These are phyloP conservation scores for Myotis myotis DNA, from an alignment of 2,797 vertebrate genomes.

Conservation along the genomic window DNA sequence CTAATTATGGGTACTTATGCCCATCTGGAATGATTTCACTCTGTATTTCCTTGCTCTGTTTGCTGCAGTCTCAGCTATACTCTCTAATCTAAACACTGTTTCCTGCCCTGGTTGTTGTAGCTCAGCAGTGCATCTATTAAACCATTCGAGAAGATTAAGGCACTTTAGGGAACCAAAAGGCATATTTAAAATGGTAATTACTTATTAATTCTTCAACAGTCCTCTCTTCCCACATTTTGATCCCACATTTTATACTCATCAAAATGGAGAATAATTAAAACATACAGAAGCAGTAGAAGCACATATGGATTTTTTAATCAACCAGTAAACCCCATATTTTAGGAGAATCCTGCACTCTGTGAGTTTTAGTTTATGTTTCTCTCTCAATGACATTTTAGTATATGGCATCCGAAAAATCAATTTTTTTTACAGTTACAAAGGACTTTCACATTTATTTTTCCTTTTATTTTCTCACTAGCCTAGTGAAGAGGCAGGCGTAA, in stretches of 20 bases:
- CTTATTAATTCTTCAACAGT: neutral
- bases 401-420: neutral
- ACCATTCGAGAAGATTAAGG: constrained; percentile 33
- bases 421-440: constrained; percentile 1
- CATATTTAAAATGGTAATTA: constrained; percentile 51
- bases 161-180: constrained; percentile 19
- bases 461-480: neutral
- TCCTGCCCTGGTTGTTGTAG: neutral
- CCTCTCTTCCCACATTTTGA: neutral
- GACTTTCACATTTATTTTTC: neutral
- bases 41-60: neutral
- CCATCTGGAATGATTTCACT: neutral
- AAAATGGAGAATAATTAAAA: neutral
- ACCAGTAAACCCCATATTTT: neutral
- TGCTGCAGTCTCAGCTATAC: neutral
- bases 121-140: neutral
- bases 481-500: neutral
- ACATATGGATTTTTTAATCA: neutral
- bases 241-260: neutral
- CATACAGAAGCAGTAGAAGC: neutral
- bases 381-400: neutral
- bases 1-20: neutral
- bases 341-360: neutral
- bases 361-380: neutral
- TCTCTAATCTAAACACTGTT: neutral